Base-by-base conservation (phyloP, 2,888 invertebrate species). In the Caenorhabditis wallacei region DNA sequence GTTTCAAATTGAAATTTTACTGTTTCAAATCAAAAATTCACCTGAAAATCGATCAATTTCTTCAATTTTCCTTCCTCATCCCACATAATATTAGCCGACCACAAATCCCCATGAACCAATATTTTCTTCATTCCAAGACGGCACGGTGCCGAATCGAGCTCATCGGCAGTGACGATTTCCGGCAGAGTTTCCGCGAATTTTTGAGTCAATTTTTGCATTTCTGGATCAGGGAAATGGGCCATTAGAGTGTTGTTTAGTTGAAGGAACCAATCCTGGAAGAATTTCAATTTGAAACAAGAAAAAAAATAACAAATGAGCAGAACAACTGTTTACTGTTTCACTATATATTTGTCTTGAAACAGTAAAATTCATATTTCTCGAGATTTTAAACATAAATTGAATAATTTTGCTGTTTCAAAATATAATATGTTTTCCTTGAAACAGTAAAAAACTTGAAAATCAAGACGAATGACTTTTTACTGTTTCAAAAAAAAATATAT, bases 1-100 rank as follows among this genome's bases (percentile, higher is more conserved):
- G n/a, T n/a, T n/a, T n/a, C n/a, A n/a, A n/a, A n/a, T n/a, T n/a
- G n/a, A n/a, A n/a, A n/a, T n/a, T n/a, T n/a, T n/a, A n/a, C n/a
- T n/a, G n/a, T n/a, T n/a, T n/a, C n/a, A n/a, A n/a, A n/a, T n/a
- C n/a, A n/a, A n/a, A n/a, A n/a, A n/a, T n/a, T n/a, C n/a, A 82
- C 82, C 76, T 83, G 83, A 46, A 83, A 83, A 66, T 83, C 83
- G n/a, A 83, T 69, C 26, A 83, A 53, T 26, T 83, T 83, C 37
- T 63, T 63, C 20, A 83, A 35, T n/a, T 72, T 46, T 5, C 54
- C 69, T 5, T 75, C 75, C 2, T 35, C 57, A 10, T 80, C 70
- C 82, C 80, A 84, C 37, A 86, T 61, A 10, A 86, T 57, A 57
- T 86, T 86, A 4, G 80, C 80, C 8, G 86, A 63, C 86, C 84